phyloP scores from a whole-genome alignment of 2,888 invertebrate genomes.

The Erebia aethiops region DNA sequence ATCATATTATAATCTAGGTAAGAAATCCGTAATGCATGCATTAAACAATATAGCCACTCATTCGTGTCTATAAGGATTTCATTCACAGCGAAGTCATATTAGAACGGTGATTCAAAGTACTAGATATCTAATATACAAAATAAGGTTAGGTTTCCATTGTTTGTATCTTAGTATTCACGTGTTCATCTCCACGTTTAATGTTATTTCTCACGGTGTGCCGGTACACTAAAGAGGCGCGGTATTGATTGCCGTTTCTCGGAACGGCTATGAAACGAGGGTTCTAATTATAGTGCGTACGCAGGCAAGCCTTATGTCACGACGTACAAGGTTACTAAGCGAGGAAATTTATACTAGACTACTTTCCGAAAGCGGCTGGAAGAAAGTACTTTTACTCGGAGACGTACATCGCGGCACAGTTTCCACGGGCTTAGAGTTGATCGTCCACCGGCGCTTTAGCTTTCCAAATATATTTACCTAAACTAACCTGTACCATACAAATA shows the following conservation, averaged over 20 bases:
- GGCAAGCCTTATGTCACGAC: conserved; percentile 73
- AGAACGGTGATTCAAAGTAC: conserved; percentile 12
- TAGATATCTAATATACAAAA: conserved; percentile 30
- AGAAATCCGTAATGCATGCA: background rate
- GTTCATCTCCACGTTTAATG: conserved; percentile 27
- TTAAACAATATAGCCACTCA: conserved; percentile 12
- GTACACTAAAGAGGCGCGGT: conserved; percentile 44
- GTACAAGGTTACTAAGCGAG: conserved; percentile 73
- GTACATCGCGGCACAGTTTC: conserved; percentile 77
- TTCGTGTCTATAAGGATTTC: conserved; percentile 15
- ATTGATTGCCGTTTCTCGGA: conserved; percentile 64
- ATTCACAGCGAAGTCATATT: conserved; percentile 14
- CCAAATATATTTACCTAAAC: conserved; percentile 63
- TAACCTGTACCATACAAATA: conserved; percentile 41
- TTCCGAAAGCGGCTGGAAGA: conserved; percentile 81
- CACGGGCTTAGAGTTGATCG: conserved; percentile 56
- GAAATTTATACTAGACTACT: conserved; percentile 74
- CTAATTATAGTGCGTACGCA: conserved; percentile 68
- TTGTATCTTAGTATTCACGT: conserved; percentile 20
- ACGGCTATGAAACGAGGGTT: conserved; percentile 59
- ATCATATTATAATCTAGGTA: background rate
- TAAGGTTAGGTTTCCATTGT: conserved; percentile 28
- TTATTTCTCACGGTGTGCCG: conserved; percentile 44
- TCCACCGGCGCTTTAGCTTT: conserved; percentile 54
- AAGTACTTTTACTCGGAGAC: conserved; percentile 81